Conservation (phyloP, 2,113 vertebrate genomes). For the Galbula dea region DNA sequence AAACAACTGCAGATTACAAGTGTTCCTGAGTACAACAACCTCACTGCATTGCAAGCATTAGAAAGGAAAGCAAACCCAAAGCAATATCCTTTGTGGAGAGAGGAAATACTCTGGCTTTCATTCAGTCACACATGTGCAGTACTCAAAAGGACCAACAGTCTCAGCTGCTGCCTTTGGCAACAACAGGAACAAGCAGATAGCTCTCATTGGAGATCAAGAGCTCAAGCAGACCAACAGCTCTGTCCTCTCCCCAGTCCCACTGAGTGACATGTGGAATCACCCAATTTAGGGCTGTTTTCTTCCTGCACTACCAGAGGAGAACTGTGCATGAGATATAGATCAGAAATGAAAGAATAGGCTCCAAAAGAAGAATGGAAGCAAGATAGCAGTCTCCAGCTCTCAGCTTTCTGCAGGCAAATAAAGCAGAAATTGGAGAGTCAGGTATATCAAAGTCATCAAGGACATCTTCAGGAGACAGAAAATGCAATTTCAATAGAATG, state of each 20-base stretch:
- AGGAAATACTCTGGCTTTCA: not conserved
- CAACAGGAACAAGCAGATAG: not conserved
- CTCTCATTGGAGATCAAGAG: not conserved
- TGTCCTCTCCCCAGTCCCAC: not conserved
- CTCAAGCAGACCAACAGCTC: not conserved
- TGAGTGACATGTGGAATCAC: not conserved
- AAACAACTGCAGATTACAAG: not conserved
- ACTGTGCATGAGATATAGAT: not conserved
- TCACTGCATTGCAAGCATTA: not conserved
- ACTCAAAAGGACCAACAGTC: not conserved
- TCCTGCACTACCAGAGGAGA: not conserved
- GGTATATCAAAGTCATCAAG: conserved; percentile 26
- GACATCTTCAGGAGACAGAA: conserved; percentile 13
- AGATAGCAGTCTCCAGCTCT: not conserved
- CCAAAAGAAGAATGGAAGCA: not conserved
- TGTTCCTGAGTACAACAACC: not conserved
- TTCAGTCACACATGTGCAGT: not conserved
- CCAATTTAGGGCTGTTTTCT: not conserved
- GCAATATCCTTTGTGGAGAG: not conserved
- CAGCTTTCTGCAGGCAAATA: not conserved
- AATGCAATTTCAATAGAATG: not conserved
- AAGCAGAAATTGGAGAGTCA: conserved; percentile 1
- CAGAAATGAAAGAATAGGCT: not conserved
- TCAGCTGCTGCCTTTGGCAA: not conserved
- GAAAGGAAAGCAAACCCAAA: not conserved